Conservation (phyloP, 2,888 invertebrate genomes). For the Agapostemon virescens region DNA sequence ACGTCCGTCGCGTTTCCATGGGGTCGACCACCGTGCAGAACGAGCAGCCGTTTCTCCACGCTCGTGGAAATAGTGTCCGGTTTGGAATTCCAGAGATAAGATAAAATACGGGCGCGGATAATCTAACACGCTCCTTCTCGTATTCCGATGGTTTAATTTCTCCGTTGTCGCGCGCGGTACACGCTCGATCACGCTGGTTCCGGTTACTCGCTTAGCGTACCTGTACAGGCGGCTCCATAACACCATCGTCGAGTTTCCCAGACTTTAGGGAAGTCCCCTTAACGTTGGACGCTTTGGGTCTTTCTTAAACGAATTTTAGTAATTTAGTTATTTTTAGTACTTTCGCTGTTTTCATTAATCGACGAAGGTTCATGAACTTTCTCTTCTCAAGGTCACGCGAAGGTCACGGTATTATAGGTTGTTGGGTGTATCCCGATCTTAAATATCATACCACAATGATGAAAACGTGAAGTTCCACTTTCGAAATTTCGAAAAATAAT, state of each 20-base stretch:
- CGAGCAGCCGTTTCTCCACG: slow-evolving; percentile 42
- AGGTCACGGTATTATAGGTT: too few relatives aligned
- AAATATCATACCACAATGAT: too few relatives aligned
- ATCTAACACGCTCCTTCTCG: slow-evolving; percentile 59
- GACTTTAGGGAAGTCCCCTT: neutral
- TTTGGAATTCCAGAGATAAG: slow-evolving; percentile 67
- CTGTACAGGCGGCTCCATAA: neutral
- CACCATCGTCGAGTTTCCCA: neutral
- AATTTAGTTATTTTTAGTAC: too few relatives aligned
- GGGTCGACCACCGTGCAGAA: slow-evolving; percentile 63
- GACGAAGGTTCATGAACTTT: too few relatives aligned
- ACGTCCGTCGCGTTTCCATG: slow-evolving; percentile 34
- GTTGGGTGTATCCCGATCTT: too few relatives aligned
- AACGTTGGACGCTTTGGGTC: too few relatives aligned
- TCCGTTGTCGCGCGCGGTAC: slow-evolving; percentile 37
- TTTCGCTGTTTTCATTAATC: too few relatives aligned
- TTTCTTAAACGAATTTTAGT: too few relatives aligned
- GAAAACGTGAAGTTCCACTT: too few relatives aligned
- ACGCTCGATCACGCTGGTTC: slow-evolving; percentile 43
- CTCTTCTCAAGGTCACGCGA: too few relatives aligned
- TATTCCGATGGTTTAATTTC: slow-evolving; percentile 65
- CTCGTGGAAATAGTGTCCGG: slow-evolving; percentile 57
- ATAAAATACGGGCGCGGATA: slow-evolving; percentile 64
- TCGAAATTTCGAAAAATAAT: too few relatives aligned
- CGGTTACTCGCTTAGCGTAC: slow-evolving; percentile 40